Percentiles rank a stretch among this genome's conserved stretches.
Conservation (phyloP, 2,797 vertebrate genomes). For the Erpetoichthys calabaricus region DNA sequence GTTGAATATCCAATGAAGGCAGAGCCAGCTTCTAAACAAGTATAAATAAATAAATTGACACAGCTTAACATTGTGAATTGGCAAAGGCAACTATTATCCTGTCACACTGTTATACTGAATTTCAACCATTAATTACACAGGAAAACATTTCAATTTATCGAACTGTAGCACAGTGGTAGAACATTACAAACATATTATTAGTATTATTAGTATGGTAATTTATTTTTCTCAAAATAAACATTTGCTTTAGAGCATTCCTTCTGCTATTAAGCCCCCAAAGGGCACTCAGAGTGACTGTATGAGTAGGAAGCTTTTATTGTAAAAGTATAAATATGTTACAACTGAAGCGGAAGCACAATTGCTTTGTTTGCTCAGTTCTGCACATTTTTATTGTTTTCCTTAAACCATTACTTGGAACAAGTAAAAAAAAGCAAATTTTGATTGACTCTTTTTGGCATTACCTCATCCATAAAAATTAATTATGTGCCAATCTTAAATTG, state of each 20-base stretch:
- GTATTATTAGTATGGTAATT: not conserved
- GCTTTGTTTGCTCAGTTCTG: too few species aligned
- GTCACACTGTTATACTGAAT: not conserved
- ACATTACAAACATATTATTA: constrained; percentile 1
- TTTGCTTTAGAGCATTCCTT: not conserved
- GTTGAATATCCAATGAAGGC: too few species aligned
- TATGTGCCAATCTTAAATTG: constrained; percentile 44
- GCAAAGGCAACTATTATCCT: not conserved
- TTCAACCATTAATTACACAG: constrained; percentile 1
- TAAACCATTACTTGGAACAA: too few species aligned
- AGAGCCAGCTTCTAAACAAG: not conserved
- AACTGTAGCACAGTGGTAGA: not conserved
- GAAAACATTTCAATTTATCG: constrained; percentile 1
- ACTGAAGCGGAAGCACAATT: too few species aligned
- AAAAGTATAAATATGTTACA: too few species aligned
- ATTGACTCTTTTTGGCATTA: constrained; percentile 27
- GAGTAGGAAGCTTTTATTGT: too few species aligned
- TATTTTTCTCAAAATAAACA: not conserved
- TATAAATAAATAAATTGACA: constrained; percentile 1
- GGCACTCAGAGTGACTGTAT: not conserved
- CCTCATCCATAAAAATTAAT: constrained; percentile 30
- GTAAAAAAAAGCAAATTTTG: too few species aligned
- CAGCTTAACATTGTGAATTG: not conserved
- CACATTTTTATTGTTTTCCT: too few species aligned
- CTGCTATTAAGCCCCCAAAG: not conserved